Evolutionary conservation across 2,888 invertebrate species (phyloP).

Genomic region (Ormyrus rosae): DNA sequence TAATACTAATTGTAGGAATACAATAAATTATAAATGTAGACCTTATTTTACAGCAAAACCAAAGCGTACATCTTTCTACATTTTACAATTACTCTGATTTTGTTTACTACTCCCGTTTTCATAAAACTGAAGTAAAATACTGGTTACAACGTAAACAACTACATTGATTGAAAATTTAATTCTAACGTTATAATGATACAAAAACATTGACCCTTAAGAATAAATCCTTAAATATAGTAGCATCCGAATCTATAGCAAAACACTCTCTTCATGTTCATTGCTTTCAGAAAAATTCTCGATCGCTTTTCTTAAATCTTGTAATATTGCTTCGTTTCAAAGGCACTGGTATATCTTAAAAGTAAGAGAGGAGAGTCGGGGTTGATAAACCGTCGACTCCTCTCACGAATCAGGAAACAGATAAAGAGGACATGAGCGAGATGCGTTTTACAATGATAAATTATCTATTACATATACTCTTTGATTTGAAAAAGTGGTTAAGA

Average conservation of each 20-base stretch:
- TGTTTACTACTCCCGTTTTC: background rate
- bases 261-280: background rate
- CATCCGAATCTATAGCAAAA: background rate
- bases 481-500: too few relatives aligned
- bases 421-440: slow-evolving; percentile 9
- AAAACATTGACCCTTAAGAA: too few relatives aligned
- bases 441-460: background rate
- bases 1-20: slow-evolving; percentile 15
- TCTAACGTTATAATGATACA: background rate
- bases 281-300: slow-evolving; percentile 24
- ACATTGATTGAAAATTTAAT: background rate
- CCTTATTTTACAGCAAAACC: slow-evolving; percentile 23
- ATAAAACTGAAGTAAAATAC: background rate
- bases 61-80: slow-evolving; percentile 24
- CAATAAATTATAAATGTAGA: slow-evolving; percentile 33
- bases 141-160: background rate
- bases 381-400: slow-evolving; percentile 4
- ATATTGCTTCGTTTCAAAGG: slow-evolving; percentile 38
- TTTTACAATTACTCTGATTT: slow-evolving; percentile 4
- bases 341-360: slow-evolving; percentile 49
- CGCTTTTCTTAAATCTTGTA: slow-evolving; percentile 9
- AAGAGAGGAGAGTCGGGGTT: slow-evolving; percentile 7
- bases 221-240: background rate
- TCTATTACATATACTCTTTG: too few relatives aligned
- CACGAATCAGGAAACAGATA: background rate